These are phyloP conservation scores for Cordilura impudica DNA, from an alignment of 2,888 invertebrate genomes.

Conservation along the genomic window DNA sequence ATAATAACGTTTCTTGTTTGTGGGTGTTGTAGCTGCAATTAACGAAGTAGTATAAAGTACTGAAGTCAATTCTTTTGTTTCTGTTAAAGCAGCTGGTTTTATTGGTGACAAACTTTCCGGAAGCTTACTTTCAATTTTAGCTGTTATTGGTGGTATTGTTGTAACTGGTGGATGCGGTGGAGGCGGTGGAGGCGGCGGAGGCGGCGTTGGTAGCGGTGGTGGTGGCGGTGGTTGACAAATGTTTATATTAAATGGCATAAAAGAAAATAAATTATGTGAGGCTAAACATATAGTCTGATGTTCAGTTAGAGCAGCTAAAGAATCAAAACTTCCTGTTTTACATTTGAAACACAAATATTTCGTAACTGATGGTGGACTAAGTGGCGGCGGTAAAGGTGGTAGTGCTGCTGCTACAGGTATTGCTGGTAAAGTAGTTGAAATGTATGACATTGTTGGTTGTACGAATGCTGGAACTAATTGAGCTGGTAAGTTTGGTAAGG, in stretches of 20 bases:
- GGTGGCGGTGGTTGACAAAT: neutral
- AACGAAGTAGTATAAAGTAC: neutral
- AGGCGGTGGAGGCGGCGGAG: neutral
- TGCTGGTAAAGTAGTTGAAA: neutral
- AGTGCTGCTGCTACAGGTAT: slow-evolving; percentile 16
- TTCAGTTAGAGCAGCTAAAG: slow-evolving; percentile 83
- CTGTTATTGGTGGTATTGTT: too few species aligned
- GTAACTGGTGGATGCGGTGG: neutral
- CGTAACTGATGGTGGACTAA: slow-evolving; percentile 24
- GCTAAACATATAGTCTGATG: slow-evolving; percentile 82
- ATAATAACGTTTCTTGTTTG: slow-evolving; percentile 82
- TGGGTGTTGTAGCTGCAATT: neutral
- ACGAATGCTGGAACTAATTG: neutral
- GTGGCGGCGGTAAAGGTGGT: neutral
- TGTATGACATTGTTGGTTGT: neutral
- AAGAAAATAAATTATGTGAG: slow-evolving; percentile 44
- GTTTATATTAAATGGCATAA: slow-evolving; percentile 64
- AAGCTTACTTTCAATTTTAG: neutral
- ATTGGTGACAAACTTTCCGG: neutral
- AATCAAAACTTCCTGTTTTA: slow-evolving; percentile 83
- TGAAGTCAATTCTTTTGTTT: slow-evolving; percentile 2
- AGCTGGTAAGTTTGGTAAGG: neutral
- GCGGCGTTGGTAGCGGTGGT: slow-evolving; percentile 6
- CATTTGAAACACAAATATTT: slow-evolving; percentile 83
- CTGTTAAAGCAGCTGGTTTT: neutral